Evolutionary conservation across 2,888 invertebrate species (phyloP).

Genomic region (Drosophila mercatorum): DNA sequence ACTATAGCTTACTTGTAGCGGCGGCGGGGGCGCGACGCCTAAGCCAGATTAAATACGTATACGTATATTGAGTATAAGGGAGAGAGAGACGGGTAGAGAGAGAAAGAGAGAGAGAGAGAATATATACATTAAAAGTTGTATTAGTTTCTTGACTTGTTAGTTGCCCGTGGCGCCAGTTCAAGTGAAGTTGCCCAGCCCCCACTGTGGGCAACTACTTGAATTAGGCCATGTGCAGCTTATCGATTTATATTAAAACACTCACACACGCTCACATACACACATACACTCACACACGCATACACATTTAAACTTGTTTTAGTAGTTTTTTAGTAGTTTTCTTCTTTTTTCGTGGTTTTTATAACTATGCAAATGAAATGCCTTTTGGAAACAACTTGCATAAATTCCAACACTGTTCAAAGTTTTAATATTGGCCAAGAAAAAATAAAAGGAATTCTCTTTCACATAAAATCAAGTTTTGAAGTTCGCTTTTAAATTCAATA

Average conservation of each 20-base stretch:
- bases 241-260: constrained; percentile 23
- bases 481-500: neutral
- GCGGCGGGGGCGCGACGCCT: constrained; percentile 85
- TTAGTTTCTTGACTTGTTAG: constrained; percentile 32
- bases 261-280: neutral
- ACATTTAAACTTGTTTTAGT: constrained; percentile 23
- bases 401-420: constrained; percentile 1
- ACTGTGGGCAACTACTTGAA: constrained; percentile 11
- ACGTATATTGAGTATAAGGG: neutral
- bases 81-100: neutral
- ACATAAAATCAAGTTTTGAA: neutral
- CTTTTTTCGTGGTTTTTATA: constrained; percentile 5
- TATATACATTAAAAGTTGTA: constrained; percentile 33
- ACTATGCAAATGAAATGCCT: constrained; percentile 39
- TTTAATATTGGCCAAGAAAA: neutral
- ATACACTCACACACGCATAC: neutral
- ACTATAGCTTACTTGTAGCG: constrained; percentile 85
- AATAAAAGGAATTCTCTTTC: neutral
- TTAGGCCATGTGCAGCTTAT: constrained; percentile 23
- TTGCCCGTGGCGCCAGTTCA: constrained; percentile 28
- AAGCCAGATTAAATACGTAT: constrained; percentile 4
- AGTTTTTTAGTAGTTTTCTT: constrained; percentile 29
- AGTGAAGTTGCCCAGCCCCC: constrained; percentile 10
- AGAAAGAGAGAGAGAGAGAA: neutral
- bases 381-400: constrained; percentile 4